Base-by-base conservation (phyloP, 2,888 invertebrate genomes). In the Atrina japonica region DNA sequence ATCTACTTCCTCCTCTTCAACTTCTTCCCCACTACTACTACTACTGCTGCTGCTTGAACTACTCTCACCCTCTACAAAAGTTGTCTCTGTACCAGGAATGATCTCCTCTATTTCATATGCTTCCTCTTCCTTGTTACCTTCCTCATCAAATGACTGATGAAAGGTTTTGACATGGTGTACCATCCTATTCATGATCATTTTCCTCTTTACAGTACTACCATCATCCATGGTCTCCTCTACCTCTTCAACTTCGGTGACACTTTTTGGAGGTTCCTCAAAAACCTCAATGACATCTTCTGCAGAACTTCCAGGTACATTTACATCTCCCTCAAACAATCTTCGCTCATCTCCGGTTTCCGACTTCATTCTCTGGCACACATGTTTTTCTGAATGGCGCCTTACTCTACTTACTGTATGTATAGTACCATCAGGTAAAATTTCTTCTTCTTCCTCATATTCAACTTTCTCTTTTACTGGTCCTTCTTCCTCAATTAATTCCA, bases 341-440 rank as follows among this genome's bases (percentile, higher is more conserved):
- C 83, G 80, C 53, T 83, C 82, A n/a, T 83, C 82, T 2, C 84
- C 84, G 1, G 73, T 65, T 58, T 81, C 78, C 6, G 83, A 82
- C 40, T 70, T 75, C 6, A 83, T 50, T 55, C 76, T 74, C 58
- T 76, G 81, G 9, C 72, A 70, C 9, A 85, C 47, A 66, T 85
- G 83, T 60, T 80, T 80, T 2, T 85, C 35, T 9, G 84, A 82
- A 55, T 86, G 86, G 23, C 75, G 73, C 14, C 77, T 67, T 6
- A 83, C 81, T 53, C 55, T 73, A 30, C 83, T 84, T 9, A 61
- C 75, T 47, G 75, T 78, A 69, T 87, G 86, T 7, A 86, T 73
- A 3, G 88, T 88, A 3, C 88, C 88, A 75, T 87, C 87, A 7
- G 84, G 83, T 29, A 87, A 68, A 27, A 86, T 61, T 70, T 87